A percentile compares a stretch with the other conserved stretches of the same genome.
Evolutionary conservation across 2,797 vertebrate species (phyloP).

Genomic region (Neosilurus mollespiculum): DNA sequence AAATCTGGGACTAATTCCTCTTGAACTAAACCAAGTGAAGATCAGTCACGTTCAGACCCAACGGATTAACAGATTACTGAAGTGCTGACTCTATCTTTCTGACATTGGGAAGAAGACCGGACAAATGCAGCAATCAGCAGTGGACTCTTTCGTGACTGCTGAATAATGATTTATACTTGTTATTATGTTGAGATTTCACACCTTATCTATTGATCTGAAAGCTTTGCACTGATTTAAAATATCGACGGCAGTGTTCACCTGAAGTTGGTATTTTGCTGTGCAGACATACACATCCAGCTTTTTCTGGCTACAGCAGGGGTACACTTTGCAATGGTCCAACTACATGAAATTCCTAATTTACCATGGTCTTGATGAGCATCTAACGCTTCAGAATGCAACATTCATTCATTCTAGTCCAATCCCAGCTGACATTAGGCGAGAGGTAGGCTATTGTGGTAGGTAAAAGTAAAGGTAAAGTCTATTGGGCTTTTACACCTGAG

Average conservation of each 20-base stretch:
- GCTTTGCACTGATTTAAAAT: neutral
- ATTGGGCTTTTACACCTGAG: too few relatives aligned
- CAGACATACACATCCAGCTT: neutral
- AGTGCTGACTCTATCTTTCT: neutral
- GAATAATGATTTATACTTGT: neutral
- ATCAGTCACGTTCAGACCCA: neutral
- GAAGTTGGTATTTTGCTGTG: neutral
- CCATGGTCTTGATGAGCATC: neutral
- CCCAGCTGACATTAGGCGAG: too few relatives aligned
- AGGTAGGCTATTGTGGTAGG: too few relatives aligned
- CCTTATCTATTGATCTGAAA: slow-evolving; percentile 1
- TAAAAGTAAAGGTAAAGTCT: too few relatives aligned
- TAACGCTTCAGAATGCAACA: neutral
- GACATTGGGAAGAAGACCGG: neutral
- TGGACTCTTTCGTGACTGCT: neutral
- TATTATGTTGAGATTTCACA: neutral
- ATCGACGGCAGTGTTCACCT: neutral
- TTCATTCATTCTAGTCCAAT: too few relatives aligned
- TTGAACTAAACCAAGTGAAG: neutral
- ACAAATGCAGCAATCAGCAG: neutral
- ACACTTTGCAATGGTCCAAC: neutral
- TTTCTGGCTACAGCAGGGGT: neutral
- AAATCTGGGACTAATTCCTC: neutral
- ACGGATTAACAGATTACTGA: neutral
- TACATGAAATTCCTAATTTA: neutral